These are phyloP conservation scores for Drosophila bunnanda DNA, from an alignment of 2,888 invertebrate genomes.

Conservation along the genomic window DNA sequence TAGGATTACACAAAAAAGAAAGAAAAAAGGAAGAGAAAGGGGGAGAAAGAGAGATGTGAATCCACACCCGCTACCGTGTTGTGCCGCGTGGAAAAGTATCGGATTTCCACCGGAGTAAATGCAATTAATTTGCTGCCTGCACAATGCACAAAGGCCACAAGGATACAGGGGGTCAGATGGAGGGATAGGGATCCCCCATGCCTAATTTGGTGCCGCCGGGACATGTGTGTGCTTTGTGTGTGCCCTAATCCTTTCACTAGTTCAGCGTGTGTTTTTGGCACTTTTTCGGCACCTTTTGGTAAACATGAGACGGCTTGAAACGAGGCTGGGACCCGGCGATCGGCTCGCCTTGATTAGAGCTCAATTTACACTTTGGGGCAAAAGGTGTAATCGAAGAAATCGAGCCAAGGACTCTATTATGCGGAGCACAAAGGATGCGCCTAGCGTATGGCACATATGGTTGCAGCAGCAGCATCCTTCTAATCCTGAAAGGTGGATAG, in stretches of 20 bases:
- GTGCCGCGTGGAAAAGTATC: conserved; percentile 60
- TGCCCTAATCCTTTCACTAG: conserved; percentile 69
- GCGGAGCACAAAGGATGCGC: conserved; percentile 55
- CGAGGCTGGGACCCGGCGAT: conserved; percentile 49
- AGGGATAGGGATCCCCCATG: conserved; percentile 33
- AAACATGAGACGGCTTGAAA: conserved; percentile 70
- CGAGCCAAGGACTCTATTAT: conserved; percentile 53
- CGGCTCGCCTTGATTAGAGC: conserved; percentile 70
- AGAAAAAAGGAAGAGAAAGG: not conserved
- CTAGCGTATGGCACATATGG: conserved; percentile 47
- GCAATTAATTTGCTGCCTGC: conserved; percentile 68
- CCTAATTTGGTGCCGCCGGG: conserved; percentile 61
- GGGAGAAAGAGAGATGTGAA: conserved; percentile 4
- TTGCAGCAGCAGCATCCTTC: conserved; percentile 50
- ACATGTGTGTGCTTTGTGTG: conserved; percentile 72
- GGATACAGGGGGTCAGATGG: not conserved
- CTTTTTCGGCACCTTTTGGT: conserved; percentile 80
- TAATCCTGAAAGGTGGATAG: conserved; percentile 40
- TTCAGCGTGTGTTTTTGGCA: conserved; percentile 22
- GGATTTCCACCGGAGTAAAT: conserved; percentile 57
- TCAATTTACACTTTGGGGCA: conserved; percentile 64
- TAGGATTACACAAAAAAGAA: conserved; percentile 54
- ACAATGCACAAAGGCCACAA: conserved; percentile 51
- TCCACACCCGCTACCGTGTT: conserved; percentile 37
- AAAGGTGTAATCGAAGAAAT: conserved; percentile 59